Percentiles rank a stretch among this genome's conserved stretches.
phyloP scores from a whole-genome alignment of 2,113 vertebrate species.

The Orthonyx spaldingii region DNA sequence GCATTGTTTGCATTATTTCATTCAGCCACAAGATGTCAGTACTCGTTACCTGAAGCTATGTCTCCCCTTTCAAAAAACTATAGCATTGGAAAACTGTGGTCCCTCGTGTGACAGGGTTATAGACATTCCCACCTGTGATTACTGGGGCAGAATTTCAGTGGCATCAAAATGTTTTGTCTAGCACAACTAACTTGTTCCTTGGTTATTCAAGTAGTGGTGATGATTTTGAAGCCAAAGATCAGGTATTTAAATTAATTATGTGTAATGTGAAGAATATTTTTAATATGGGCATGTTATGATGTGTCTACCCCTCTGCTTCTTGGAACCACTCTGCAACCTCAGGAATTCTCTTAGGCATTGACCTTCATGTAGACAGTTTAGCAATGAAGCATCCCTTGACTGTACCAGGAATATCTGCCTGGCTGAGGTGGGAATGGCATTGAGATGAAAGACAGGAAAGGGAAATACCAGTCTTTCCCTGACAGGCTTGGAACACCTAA shows the following conservation, averaged over 20 bases:
- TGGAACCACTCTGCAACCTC: not conserved
- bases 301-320: not conserved
- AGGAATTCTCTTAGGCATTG: not conserved
- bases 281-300: not conserved
- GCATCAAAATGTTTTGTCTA: not conserved
- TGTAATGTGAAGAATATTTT: not conserved
- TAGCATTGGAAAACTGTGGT: rapidly evolving
- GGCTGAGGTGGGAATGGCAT: not conserved
- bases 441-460: not conserved
- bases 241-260: not conserved
- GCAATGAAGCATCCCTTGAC: not conserved
- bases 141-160: not conserved
- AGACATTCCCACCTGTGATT: not conserved
- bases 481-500: not conserved
- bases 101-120: rapidly evolving
- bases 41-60: not conserved
- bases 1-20: not conserved
- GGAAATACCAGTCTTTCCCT: not conserved
- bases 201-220: not conserved
- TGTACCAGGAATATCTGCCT: not conserved
- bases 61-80: not conserved
- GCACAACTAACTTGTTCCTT: not conserved
- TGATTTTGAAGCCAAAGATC: not conserved
- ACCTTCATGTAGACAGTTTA: not conserved
- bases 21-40: constrained; percentile 66